A percentile compares a stretch with the other conserved stretches of the same genome.
These are phyloP conservation scores for Acanthosepion esculentum DNA, from an alignment of 2,888 invertebrate genomes.

Conservation along the genomic window DNA sequence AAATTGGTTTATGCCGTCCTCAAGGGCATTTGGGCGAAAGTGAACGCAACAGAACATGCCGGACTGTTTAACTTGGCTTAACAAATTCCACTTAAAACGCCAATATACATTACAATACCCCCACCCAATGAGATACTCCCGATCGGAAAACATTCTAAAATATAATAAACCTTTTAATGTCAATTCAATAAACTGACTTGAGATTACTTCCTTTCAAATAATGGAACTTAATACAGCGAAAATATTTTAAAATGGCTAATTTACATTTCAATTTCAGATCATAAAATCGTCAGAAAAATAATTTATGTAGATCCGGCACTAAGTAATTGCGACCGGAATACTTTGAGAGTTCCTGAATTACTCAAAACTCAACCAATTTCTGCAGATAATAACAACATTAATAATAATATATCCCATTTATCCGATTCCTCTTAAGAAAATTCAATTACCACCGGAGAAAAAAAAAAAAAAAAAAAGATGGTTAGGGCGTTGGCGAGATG, in stretches of 20 bases:
- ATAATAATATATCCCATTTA: not conserved
- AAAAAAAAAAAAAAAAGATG: not conserved
- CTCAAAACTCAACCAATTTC: too few relatives aligned
- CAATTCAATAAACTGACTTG: not conserved
- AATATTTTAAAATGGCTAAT: not conserved
- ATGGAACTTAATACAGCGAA: not conserved
- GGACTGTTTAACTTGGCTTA: too few relatives aligned
- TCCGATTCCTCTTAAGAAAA: not conserved
- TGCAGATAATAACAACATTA: too few relatives aligned
- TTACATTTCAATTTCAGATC: not conserved
- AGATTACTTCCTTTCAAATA: not conserved
- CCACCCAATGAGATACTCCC: too few relatives aligned
- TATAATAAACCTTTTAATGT: not conserved
- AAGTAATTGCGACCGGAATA: not conserved
- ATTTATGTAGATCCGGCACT: not conserved
- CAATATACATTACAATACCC: too few relatives aligned
- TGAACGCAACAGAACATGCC: too few relatives aligned
- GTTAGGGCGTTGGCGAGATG: not conserved
- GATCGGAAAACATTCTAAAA: too few relatives aligned
- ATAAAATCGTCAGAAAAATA: not conserved
- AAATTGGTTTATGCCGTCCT: too few relatives aligned
- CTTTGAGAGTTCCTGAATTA: too few relatives aligned
- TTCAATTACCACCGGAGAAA: not conserved
- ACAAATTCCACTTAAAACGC: too few relatives aligned
- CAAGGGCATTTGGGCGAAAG: too few relatives aligned